Base-by-base conservation (phyloP, 1,140 invertebrate species). In the Neodiprion lecontei region DNA sequence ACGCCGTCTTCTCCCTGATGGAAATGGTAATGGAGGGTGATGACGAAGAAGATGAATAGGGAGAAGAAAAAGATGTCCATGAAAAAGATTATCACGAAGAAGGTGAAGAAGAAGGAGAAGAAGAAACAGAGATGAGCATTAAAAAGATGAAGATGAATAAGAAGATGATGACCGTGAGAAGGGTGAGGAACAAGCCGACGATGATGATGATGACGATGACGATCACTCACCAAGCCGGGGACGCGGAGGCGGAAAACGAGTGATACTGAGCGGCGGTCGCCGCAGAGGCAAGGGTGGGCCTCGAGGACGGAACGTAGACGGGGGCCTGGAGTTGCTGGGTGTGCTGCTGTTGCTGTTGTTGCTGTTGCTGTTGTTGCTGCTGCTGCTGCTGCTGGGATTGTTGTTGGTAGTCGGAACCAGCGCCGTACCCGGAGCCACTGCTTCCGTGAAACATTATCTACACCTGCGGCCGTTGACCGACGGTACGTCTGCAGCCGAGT, bases 361-460 rank as follows among this genome's bases (percentile, higher is more conserved):
- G 82, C 47, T 81, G 84, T 65, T 86, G 85, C n/a, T 79, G 81
- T 67, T 86, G 85, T 66, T 86, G 85, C 73, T 87, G 86, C 14
- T 87, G 86, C 17, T 87, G 86, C 17, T 86, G 82, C 47, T 81
- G 84, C 65, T 86, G 85, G 17, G 80, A 82, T 67, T 86, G 85
- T 69, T 87, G 85, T 76, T 88, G 87, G 79, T 88, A 87, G 47
- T 88, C 86, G 76, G 86, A 85, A 78, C 85, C 83, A 75, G 85
- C 83, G 79, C 86, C 87, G 85, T 88, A 88, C 76, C 86, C 85
- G 73, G 83, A 81, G 73, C 85, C 86, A 79, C 86, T 85, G 80
- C 84, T 87, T 77, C 87, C 86, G 87, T 88, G 87, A 85, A 87
- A 88, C 87, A 88, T 88, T 75, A 82, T 87, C 80, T 74, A 53